These are phyloP conservation scores for Luscinia luscinia DNA, from an alignment of 2,797 vertebrate species.

Conservation along the genomic window DNA sequence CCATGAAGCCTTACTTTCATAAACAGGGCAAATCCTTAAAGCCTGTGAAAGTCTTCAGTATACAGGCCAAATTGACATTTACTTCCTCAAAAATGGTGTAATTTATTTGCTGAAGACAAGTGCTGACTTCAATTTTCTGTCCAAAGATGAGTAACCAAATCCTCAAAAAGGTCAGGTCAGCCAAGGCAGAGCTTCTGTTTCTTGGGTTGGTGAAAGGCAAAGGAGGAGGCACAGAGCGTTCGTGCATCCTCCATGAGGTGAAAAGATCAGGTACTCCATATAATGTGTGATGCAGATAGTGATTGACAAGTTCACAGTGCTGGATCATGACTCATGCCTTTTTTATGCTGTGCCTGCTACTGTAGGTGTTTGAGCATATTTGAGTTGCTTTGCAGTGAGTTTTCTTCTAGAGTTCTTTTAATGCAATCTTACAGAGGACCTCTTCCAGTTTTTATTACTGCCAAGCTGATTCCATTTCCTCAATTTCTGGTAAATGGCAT, in stretches of 20 bases:
- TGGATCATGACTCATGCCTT: neutral
- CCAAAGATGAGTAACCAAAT: neutral
- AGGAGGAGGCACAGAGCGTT: rapidly evolving
- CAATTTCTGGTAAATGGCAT: neutral
- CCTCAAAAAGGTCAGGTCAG: no score
- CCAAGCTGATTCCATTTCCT: neutral
- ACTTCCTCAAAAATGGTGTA: neutral
- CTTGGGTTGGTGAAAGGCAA: neutral
- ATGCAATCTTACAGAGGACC: neutral
- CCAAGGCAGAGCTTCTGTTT: neutral
- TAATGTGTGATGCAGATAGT: neutral
- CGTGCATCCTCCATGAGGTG: neutral
- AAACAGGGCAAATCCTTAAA: neutral
- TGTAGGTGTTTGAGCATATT: rapidly evolving
- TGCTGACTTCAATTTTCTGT: neutral
- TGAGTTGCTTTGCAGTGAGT: neutral
- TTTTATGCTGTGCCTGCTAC: neutral
- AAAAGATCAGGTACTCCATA: neutral
- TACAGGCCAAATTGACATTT: neutral
- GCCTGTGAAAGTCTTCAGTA: neutral
- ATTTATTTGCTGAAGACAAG: neutral
- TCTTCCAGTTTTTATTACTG: neutral
- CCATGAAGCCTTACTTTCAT: neutral
- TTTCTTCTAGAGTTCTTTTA: neutral
- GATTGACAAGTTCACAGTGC: neutral